A percentile compares a stretch with the other conserved stretches of the same genome.
Evolutionary conservation across 1,140 invertebrate species (phyloP).

Genomic region (Tribolium madens): DNA sequence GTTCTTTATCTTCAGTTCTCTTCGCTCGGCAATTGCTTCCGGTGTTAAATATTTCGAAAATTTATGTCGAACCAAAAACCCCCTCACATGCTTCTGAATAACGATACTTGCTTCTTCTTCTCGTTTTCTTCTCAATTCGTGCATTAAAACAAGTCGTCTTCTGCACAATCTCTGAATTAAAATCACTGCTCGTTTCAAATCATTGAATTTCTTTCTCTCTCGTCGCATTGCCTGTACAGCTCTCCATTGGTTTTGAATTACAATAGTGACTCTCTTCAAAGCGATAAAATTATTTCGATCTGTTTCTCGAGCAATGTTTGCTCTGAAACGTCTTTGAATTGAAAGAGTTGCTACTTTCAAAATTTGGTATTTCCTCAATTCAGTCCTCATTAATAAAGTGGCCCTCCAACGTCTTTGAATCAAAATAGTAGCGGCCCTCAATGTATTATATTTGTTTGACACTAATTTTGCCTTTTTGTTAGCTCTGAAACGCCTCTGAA

Average conservation of each 20-base stretch:
- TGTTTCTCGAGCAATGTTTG: conserved; percentile 61
- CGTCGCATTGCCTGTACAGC: conserved; percentile 25
- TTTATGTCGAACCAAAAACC: conserved; percentile 67
- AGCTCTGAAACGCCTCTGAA: conserved; percentile 65
- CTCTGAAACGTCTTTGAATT: conserved; percentile 68
- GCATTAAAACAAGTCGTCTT: conserved; percentile 15
- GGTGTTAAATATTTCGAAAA: conserved; percentile 59
- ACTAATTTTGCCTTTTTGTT: background rate
- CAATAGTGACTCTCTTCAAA: conserved; percentile 57
- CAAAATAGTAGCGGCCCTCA: conserved; percentile 60
- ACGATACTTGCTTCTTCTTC: conserved; percentile 13
- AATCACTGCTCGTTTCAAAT: conserved; percentile 51
- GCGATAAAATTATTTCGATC: conserved; percentile 61
- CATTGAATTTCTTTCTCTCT: conserved; percentile 42
- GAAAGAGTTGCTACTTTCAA: conserved; percentile 62
- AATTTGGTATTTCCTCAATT: conserved; percentile 64
- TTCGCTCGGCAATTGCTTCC: conserved; percentile 63
- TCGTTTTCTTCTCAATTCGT: conserved; percentile 48
- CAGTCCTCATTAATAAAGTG: conserved; percentile 61
- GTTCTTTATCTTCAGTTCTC: conserved; percentile 62
- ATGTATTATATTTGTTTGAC: conserved; percentile 41
- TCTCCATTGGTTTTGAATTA: conserved; percentile 62
- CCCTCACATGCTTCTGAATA: conserved; percentile 67
- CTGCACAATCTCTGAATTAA: conserved; percentile 59
- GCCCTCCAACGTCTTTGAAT: conserved; percentile 68